These are phyloP conservation scores for Bursaphelenchus mucronatus DNA, from an alignment of 1,140 invertebrate genomes.

Conservation along the genomic window DNA sequence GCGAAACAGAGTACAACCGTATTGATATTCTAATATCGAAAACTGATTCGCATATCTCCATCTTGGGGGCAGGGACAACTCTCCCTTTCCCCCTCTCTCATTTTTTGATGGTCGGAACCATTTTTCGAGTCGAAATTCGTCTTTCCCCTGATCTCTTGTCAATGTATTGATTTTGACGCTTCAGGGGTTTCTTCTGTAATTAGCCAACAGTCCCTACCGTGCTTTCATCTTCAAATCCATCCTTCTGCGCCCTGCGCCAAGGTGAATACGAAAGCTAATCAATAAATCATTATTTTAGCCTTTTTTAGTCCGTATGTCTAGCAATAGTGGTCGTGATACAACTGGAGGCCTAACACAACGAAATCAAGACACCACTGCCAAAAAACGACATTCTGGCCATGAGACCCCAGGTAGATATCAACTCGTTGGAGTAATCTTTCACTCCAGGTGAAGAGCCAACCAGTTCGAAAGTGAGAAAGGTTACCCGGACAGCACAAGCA, in stretches of 20 bases:
- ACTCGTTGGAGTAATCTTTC: slow-evolving; percentile 1
- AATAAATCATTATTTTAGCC: slow-evolving; percentile 2
- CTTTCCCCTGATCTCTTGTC: neutral
- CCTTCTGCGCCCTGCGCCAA: slow-evolving; percentile 11
- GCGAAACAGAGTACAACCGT: too few relatives aligned
- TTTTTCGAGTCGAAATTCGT: too few relatives aligned
- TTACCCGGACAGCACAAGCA: neutral
- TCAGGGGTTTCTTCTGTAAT: neutral
- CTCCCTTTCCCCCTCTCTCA: too few relatives aligned
- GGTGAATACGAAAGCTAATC: neutral
- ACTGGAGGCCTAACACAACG: neutral
- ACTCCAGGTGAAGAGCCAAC: slow-evolving; percentile 1
- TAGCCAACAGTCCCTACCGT: neutral
- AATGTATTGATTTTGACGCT: slow-evolving; percentile 6
- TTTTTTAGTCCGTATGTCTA: slow-evolving; percentile 19
- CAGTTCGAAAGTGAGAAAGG: slow-evolving; percentile 12
- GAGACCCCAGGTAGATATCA: slow-evolving; percentile 4
- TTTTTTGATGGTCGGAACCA: too few relatives aligned
- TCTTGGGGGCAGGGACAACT: too few relatives aligned
- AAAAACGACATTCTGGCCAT: slow-evolving; percentile 11
- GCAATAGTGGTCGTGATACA: slow-evolving; percentile 13
- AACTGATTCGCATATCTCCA: too few relatives aligned
- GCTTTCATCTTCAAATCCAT: slow-evolving; percentile 6
- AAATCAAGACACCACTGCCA: neutral
- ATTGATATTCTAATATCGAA: too few relatives aligned